These are phyloP conservation scores for Tetranychus piercei DNA, from an alignment of 2,888 invertebrate species.

Conservation along the genomic window DNA sequence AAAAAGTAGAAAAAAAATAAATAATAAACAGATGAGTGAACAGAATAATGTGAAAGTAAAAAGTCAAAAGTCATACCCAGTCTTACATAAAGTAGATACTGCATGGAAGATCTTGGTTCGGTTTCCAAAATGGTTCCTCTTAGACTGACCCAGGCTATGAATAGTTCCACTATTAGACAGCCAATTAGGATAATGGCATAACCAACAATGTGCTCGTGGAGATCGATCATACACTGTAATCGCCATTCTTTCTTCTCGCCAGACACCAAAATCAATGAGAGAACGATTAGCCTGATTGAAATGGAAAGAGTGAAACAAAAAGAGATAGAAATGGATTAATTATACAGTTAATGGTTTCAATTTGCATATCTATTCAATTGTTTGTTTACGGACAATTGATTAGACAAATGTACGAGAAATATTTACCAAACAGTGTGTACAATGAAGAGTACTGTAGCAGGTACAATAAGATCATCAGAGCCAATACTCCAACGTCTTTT, in stretches of 20 bases:
- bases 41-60: not conserved
- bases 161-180: conserved; percentile 44
- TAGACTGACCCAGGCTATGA: conserved; percentile 53
- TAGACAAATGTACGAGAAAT: conserved; percentile 7
- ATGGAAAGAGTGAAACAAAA: too few relatives aligned
- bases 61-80: conserved; percentile 40
- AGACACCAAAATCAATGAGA: conserved; percentile 3
- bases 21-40: not conserved
- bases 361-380: not conserved
- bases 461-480: conserved; percentile 68
- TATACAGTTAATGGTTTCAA: not conserved
- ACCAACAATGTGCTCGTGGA: conserved; percentile 41
- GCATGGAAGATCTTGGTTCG: conserved; percentile 52
- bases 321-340: too few relatives aligned
- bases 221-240: conserved; percentile 31
- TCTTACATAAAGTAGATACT: conserved; percentile 56
- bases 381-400: not conserved
- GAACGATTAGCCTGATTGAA: conserved; percentile 14
- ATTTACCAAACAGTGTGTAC: conserved; percentile 60
- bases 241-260: conserved; percentile 20
- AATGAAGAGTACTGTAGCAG: conserved; percentile 53
- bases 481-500: conserved; percentile 69
- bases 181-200: conserved; percentile 43
- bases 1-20: not conserved
- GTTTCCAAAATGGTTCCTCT: conserved; percentile 55